Base-by-base conservation (phyloP, 2,797 vertebrate species). In the Mus caroli region DNA sequence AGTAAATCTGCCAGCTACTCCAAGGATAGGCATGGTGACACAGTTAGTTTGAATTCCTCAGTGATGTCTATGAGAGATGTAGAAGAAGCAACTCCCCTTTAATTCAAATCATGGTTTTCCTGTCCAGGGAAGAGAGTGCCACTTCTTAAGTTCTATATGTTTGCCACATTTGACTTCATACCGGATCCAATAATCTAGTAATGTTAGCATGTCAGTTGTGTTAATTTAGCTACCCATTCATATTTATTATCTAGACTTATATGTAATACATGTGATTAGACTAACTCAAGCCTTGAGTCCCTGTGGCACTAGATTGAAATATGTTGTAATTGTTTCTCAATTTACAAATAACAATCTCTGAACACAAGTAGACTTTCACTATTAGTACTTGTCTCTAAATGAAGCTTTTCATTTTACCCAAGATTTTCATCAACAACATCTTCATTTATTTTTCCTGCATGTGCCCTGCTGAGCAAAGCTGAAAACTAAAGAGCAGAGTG, bases 1-100 rank as follows among this genome's bases (percentile, higher is more conserved):
- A 95, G 56, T 31, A 94, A 88, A 84, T 80, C 89, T 96, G 77
- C 84, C 62, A 95, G 43, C 60, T 88, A 90, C 79, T 96, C 82
- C 90, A 92, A 96, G 78, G 82, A 77, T 92, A 93, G 20, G 2
- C 37, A 91, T 73, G 88, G 50, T 69, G 78, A 12, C 28, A 84
- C 7, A 90, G 46, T 83, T 9, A 1, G 8, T n/a, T 40, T 96
- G 64, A 92, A 73, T 92, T 95, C 82, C 92, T 85, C 28, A 67
- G 37, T 1, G 96, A 83, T 83, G 3, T 10, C 8, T 34, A 8
- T 67, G 31, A 31, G 90, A 4, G 15, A 14, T 71, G 20, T 37
- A 43, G 15, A 79, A 56, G 6, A n/a, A 56, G 52, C 85, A 8
- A 31, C 15, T 91, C 5, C 46, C 4, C 58, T 85, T 88, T 40